Evolutionary conservation across 2,888 invertebrate genomes (phyloP).

Genomic region (Oeneis ivallda): DNA sequence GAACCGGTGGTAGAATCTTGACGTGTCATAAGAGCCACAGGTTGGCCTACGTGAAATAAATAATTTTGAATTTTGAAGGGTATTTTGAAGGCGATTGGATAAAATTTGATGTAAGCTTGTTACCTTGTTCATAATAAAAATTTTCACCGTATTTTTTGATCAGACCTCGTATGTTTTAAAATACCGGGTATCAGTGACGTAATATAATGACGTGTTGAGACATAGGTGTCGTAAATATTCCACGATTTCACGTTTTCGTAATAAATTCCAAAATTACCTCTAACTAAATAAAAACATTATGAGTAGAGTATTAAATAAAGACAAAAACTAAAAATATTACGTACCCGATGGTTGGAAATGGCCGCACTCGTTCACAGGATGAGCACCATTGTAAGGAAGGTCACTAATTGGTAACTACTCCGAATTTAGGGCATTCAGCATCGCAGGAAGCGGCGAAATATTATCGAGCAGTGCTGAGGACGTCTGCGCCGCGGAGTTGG

Average conservation of each 20-base stretch:
- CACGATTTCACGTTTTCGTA: background rate
- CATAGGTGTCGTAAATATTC: background rate
- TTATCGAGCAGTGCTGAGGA: background rate
- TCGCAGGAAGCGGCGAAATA: constrained; percentile 19
- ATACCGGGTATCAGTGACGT: too few species aligned
- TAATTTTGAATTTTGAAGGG: too few species aligned
- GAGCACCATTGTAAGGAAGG: constrained; percentile 22
- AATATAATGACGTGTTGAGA: background rate
- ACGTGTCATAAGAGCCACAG: too few species aligned
- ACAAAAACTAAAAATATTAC: constrained; percentile 6
- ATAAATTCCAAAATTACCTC: background rate
- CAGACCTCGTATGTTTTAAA: too few species aligned
- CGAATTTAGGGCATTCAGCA: constrained; percentile 27
- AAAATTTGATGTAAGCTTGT: too few species aligned
- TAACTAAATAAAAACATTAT: background rate
- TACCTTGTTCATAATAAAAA: too few species aligned
- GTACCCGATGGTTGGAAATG: constrained; percentile 22
- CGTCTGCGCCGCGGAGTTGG: constrained; percentile 8
- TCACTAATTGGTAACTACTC: constrained; percentile 24
- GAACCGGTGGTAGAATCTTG: too few species aligned
- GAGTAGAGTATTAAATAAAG: background rate
- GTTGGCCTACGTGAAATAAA: too few species aligned
- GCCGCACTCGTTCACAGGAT: constrained; percentile 23
- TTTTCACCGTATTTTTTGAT: too few species aligned
- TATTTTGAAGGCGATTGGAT: too few species aligned